Base-by-base conservation (phyloP, 2,888 invertebrate species). In the Malthinus flaveolus region DNA sequence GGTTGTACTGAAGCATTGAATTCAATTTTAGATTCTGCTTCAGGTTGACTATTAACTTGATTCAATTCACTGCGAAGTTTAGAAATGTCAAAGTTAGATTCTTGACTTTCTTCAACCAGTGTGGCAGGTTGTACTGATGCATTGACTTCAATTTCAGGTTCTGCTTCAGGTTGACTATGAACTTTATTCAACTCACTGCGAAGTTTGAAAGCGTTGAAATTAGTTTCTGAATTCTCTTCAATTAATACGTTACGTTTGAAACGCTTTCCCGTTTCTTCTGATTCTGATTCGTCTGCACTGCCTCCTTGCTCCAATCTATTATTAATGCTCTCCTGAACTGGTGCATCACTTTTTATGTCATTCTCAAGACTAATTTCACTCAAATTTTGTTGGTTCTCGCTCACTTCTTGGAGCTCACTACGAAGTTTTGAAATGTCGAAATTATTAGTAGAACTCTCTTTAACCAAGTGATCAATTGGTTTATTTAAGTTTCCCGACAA, bases 181-280 rank as follows among this genome's bases (percentile, higher is more conserved):
- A 51, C 60, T 32, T 37, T 32, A 6, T 59, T 49, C 35, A 63
- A 49, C 45, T 50, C 46, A 10, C 34, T 49, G 32, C 54, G 12
- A 15, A 55, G 12, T 32, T 47, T 32, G 7, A 49, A 11, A 1
- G 46, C 9, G 9, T 51, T 42, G 9, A 42, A 51, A 32, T 5
- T 31, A 33, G 35, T 31, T 32, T n/a, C 11, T 1, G 12, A 4
- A 6, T 1, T 13, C 1, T 13, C 39, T 11, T 12, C 12, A 13
- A 7, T 12, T 15, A n/a, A n/a, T n/a, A n/a, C n/a, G n/a, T n/a
- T n/a, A n/a, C n/a, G n/a, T n/a, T n/a, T n/a, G n/a, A n/a, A n/a
- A n/a, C n/a, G n/a, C n/a, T n/a, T n/a, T n/a, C n/a, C n/a, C n/a
- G n/a, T n/a, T n/a, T n/a, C n/a, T n/a, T n/a, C n/a, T n/a, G n/a